Percentiles rank a stretch among this genome's conserved stretches.
Conservation (phyloP, 1,140 invertebrate genomes). For the Heliconius melpomene region DNA sequence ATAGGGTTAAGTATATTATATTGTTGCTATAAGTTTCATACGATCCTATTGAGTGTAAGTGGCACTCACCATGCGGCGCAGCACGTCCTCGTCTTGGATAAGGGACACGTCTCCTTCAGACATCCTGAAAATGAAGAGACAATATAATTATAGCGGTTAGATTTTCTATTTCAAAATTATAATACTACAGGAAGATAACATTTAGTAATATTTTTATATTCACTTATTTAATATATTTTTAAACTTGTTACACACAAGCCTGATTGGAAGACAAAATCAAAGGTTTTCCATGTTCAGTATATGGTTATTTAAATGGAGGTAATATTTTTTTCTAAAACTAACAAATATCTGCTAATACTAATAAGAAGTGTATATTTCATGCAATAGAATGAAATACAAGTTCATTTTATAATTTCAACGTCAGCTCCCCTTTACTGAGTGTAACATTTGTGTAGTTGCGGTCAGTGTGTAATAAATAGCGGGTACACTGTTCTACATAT, state of each 20-base stretch:
- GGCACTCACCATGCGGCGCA: constrained; percentile 86
- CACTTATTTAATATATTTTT: too few species aligned
- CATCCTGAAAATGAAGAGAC: constrained; percentile 59
- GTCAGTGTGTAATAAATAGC: background rate
- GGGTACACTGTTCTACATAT: background rate
- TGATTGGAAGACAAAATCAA: too few species aligned
- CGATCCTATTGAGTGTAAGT: background rate
- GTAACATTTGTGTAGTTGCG: background rate
- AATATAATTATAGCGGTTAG: background rate
- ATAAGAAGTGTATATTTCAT: background rate
- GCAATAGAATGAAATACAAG: background rate
- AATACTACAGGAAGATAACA: too few species aligned
- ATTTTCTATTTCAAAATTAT: too few species aligned
- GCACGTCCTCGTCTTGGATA: constrained; percentile 87
- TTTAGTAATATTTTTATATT: too few species aligned
- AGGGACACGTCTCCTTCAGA: constrained; percentile 84
- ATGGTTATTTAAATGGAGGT: too few species aligned
- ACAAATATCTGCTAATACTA: too few species aligned
- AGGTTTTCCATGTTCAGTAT: too few species aligned
- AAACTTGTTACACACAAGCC: too few species aligned
- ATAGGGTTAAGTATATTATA: too few species aligned
- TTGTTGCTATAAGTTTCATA: background rate
- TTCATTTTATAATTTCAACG: background rate
- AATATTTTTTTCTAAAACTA: too few species aligned
- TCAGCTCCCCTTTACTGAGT: background rate